Evolutionary conservation across 2,113 vertebrate species (phyloP).

Genomic region (Coracopsis vasa): DNA sequence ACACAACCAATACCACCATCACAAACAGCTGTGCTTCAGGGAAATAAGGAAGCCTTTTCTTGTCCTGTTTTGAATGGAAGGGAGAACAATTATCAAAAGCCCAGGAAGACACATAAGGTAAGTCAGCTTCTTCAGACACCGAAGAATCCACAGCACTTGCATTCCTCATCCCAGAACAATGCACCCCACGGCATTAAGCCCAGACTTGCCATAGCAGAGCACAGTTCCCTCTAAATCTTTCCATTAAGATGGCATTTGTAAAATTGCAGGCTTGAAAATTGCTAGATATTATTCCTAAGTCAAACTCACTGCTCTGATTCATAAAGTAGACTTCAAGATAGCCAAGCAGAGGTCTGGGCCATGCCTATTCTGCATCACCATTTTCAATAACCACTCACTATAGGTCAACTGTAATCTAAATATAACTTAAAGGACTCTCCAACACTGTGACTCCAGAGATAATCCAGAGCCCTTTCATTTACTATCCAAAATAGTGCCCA

Average conservation of each 20-base stretch:
- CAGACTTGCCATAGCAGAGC: constrained; percentile 1
- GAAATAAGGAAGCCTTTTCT: neutral
- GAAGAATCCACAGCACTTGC: constrained; percentile 34
- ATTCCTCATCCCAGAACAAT: constrained; percentile 51
- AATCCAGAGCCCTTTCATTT: neutral
- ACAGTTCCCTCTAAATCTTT: constrained; percentile 21
- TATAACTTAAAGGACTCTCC: neutral
- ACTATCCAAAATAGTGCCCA: neutral
- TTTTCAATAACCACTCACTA: neutral
- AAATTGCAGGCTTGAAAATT: constrained; percentile 22
- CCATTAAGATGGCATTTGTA: constrained; percentile 41
- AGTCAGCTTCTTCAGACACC: constrained; percentile 6
- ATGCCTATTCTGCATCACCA: neutral
- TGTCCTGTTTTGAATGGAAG: constrained; percentile 5
- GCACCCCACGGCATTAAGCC: constrained; percentile 41
- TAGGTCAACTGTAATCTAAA: neutral
- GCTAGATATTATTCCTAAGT: neutral
- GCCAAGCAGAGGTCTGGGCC: neutral
- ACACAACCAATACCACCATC: neutral
- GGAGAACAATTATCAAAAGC: constrained; percentile 3
- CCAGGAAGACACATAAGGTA: constrained; percentile 11
- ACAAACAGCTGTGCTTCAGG: neutral
- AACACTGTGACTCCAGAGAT: neutral
- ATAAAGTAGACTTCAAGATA: neutral
- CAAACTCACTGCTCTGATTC: neutral